Conservation (phyloP, 2,113 vertebrate species). For the Pyrgilauda ruficollis region DNA sequence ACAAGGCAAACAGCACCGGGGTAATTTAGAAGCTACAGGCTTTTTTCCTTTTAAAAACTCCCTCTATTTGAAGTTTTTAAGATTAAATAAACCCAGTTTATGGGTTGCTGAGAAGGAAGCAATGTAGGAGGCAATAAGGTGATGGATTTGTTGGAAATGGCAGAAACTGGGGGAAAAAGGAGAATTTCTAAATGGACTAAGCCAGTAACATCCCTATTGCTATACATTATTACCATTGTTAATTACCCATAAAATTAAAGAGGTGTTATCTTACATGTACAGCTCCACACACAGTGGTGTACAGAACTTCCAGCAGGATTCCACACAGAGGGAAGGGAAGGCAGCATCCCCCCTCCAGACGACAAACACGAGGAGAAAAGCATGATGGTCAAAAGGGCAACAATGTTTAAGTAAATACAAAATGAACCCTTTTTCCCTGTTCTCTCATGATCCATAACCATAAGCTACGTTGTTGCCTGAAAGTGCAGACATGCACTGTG, state of each 20-base stretch:
- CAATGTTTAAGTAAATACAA: conserved; percentile 30
- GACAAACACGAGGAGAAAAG: conserved; percentile 48
- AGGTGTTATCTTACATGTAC: fast-evolving
- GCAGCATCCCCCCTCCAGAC: background rate
- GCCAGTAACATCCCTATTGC: background rate
- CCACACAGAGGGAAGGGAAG: background rate
- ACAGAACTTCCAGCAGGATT: background rate
- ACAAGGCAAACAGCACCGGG: background rate
- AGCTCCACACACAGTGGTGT: background rate
- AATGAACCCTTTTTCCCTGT: conserved; percentile 24
- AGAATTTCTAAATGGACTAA: background rate
- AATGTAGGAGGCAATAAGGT: background rate
- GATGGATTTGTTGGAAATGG: background rate
- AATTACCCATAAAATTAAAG: background rate
- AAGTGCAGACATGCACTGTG: conserved; percentile 70
- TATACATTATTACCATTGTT: background rate
- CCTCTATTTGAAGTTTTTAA: background rate
- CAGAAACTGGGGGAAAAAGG: background rate
- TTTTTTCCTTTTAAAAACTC: background rate
- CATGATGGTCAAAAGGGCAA: conserved; percentile 52
- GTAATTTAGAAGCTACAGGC: background rate
- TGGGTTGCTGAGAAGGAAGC: background rate
- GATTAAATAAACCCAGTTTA: background rate
- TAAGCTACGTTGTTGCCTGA: conserved; percentile 62
- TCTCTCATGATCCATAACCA: conserved; percentile 65